Conservation (phyloP, 2,113 vertebrate genomes). For the Limanda limanda region DNA sequence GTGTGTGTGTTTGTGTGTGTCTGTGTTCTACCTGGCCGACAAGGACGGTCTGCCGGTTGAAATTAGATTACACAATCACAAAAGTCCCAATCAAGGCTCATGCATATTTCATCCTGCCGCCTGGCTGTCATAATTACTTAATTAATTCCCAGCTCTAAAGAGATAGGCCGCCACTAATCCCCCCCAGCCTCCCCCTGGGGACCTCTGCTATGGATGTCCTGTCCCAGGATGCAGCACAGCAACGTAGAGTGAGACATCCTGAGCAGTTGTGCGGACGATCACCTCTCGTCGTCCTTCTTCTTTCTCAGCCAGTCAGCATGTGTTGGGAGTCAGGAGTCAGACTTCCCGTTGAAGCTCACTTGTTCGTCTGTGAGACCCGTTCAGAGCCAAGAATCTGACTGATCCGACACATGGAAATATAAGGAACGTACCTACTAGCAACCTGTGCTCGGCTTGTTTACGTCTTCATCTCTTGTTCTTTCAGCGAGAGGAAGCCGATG, state of each 20-base stretch:
- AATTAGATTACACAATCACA: slow-evolving; percentile 86
- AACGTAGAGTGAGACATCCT: slow-evolving; percentile 61
- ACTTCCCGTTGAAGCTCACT: slow-evolving; percentile 29
- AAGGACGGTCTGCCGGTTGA: slow-evolving; percentile 60
- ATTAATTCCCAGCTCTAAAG: slow-evolving; percentile 82
- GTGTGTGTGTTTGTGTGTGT: neutral
- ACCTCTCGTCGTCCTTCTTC: slow-evolving; percentile 45
- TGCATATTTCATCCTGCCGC: slow-evolving; percentile 82
- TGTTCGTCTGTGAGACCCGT: slow-evolving; percentile 31
- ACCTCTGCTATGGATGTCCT: slow-evolving; percentile 67
- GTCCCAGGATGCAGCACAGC: slow-evolving; percentile 69
- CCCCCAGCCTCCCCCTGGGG: slow-evolving; percentile 62
- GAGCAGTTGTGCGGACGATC: slow-evolving; percentile 49
- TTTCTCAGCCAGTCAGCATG: slow-evolving; percentile 9
- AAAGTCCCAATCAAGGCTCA: slow-evolving; percentile 82
- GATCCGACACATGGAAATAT: slow-evolving; percentile 41
- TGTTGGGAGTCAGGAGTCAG: slow-evolving; percentile 37
- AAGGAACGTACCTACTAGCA: slow-evolving; percentile 41
- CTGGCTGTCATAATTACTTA: slow-evolving; percentile 85
- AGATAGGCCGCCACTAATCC: slow-evolving; percentile 79
- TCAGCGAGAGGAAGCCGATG: slow-evolving; percentile 6
- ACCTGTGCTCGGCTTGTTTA: slow-evolving; percentile 51
- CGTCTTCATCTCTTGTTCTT: slow-evolving; percentile 53
- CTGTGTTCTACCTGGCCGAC: slow-evolving; percentile 67
- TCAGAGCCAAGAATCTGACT: slow-evolving; percentile 47